These are phyloP conservation scores for Burhinus oedicnemus DNA, from an alignment of 2,113 vertebrate genomes.

Conservation along the genomic window DNA sequence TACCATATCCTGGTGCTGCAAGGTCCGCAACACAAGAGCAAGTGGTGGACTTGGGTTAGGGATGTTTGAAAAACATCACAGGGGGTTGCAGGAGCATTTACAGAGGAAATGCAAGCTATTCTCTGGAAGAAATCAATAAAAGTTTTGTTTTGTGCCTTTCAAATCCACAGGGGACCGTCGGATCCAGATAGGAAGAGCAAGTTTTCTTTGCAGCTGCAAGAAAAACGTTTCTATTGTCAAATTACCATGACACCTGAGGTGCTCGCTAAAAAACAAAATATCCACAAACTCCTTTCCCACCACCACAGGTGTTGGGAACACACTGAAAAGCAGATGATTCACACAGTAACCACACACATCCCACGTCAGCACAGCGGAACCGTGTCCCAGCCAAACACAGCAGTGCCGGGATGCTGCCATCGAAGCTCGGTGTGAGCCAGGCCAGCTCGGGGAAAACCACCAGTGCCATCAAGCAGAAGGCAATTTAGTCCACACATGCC, in stretches of 20 bases:
- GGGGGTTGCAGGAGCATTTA: not conserved
- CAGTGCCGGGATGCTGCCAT: not conserved
- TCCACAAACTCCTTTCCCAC: not conserved
- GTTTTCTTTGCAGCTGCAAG: slow-evolving; percentile 38
- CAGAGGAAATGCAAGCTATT: not conserved
- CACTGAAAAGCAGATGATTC: not conserved
- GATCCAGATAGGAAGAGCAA: slow-evolving; percentile 17
- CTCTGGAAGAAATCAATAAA: slow-evolving; percentile 25
- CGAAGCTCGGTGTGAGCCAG: not conserved
- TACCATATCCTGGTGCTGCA: not conserved
- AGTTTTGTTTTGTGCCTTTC: slow-evolving; percentile 48
- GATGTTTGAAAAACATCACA: not conserved
- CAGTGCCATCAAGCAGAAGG: not conserved
- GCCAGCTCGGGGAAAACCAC: slow-evolving; percentile 8
- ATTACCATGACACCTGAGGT: not conserved
- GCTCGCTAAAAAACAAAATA: not conserved
- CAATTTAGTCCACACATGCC: not conserved
- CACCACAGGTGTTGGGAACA: not conserved
- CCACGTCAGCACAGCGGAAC: not conserved
- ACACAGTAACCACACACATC: fast-evolving
- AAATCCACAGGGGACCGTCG: not conserved
- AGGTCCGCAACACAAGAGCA: not conserved
- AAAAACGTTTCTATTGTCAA: slow-evolving; percentile 15
- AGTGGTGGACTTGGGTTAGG: fast-evolving
- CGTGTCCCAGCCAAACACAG: not conserved